Evolutionary conservation across 2,113 vertebrate genomes (phyloP).

Genomic region (pig (Sus scrofa)): DNA sequence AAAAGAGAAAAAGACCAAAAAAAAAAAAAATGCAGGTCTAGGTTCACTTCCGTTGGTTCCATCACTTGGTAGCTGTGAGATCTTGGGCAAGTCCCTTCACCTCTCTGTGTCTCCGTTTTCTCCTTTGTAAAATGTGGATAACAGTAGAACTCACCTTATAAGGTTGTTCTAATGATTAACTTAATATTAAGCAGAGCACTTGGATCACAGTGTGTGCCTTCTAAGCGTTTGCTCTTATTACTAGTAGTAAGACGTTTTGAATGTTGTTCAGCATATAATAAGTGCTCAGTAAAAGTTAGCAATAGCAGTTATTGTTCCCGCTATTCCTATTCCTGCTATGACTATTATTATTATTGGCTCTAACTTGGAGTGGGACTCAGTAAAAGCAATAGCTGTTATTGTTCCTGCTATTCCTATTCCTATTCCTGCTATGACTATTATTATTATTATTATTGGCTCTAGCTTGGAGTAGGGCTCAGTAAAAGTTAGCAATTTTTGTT

Average conservation of each 20-base stretch:
- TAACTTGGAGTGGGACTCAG: neutral
- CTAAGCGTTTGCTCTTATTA: neutral
- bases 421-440: neutral
- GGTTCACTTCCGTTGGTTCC: neutral
- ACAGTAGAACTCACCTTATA: conserved; percentile 29
- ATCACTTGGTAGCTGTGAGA: conserved; percentile 44
- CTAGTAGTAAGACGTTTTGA: conserved; percentile 13
- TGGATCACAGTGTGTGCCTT: conserved; percentile 36
- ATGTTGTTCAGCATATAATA: conserved; percentile 36
- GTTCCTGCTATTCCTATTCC: neutral
- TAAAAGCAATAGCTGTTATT: conserved; percentile 31
- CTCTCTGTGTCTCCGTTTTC: conserved; percentile 35
- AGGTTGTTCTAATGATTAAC: conserved; percentile 26
- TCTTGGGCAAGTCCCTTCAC: neutral
- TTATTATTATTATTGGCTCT: conserved; percentile 13
- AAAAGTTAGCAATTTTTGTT: too few relatives aligned
- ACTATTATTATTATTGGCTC: neutral
- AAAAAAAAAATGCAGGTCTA: neutral
- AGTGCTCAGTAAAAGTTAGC: conserved; percentile 50
- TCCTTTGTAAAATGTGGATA: conserved; percentile 34
- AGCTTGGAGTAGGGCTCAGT: neutral
- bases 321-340: neutral
- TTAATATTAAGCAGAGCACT: conserved; percentile 34
- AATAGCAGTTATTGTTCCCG: neutral
- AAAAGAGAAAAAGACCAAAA: too few relatives aligned